phyloP scores from a whole-genome alignment of 2,797 vertebrate species.

The Catharus ustulatus region DNA sequence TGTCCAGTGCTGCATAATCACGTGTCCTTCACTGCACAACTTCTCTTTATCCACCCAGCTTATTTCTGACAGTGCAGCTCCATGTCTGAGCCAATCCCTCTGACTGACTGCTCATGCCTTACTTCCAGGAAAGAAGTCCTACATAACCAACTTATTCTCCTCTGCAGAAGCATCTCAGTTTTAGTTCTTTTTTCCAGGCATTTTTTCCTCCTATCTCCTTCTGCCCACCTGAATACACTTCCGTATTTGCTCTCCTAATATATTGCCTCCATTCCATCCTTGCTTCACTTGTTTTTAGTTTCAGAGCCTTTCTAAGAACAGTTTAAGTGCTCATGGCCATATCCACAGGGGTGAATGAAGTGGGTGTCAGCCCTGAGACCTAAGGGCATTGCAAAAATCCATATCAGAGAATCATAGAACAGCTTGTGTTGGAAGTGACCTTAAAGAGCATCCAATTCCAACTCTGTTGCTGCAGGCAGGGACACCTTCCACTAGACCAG shows the following conservation, averaged over 20 bases:
- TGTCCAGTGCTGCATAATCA: background rate
- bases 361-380: background rate
- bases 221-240: background rate
- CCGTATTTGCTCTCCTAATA: background rate
- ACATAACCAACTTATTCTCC: background rate
- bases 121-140: background rate
- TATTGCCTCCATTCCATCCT: background rate
- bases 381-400: background rate
- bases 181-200: background rate
- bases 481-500: background rate
- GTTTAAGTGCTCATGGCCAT: background rate
- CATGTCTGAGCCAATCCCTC: background rate
- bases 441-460: background rate
- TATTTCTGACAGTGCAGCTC: background rate
- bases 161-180: background rate
- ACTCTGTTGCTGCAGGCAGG: background rate
- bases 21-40: fast-evolving
- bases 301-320: background rate
- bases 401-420: background rate
- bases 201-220: background rate
- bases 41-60: background rate
- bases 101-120: background rate
- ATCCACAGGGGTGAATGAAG: background rate
- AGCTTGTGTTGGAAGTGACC: background rate
- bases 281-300: background rate